A percentile compares a stretch with the other conserved stretches of the same genome.
phyloP scores from a whole-genome alignment of 1,140 invertebrate species.

The Vollenhovia emeryi region DNA sequence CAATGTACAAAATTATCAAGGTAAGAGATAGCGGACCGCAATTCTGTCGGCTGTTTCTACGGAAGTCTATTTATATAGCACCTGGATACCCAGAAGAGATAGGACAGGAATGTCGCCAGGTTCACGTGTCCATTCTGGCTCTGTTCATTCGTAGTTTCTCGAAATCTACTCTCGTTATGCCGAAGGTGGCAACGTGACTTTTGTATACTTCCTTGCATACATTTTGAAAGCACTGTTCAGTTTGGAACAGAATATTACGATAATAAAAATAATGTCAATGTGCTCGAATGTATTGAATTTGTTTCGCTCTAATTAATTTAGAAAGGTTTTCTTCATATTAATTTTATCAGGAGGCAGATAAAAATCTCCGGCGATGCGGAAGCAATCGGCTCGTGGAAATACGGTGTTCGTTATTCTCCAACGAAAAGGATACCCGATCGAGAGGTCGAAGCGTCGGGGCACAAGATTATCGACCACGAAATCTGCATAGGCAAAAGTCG shows the following conservation, averaged over 20 bases:
- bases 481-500: constrained; percentile 83
- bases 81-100: constrained; percentile 68
- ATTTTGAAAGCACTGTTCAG: neutral
- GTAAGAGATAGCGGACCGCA: constrained; percentile 50
- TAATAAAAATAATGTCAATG: neutral
- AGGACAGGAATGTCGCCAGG: constrained; percentile 59
- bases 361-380: constrained; percentile 32
- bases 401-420: neutral
- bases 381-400: constrained; percentile 51
- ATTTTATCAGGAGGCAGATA: constrained; percentile 36
- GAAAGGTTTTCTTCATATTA: constrained; percentile 4
- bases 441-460: constrained; percentile 72
- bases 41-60: constrained; percentile 58
- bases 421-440: constrained; percentile 66
- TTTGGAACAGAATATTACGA: neutral
- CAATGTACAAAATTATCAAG: neutral
- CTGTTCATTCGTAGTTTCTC: neutral
- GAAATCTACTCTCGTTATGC: constrained; percentile 56
- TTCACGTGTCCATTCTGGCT: constrained; percentile 43
- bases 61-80: constrained; percentile 69
- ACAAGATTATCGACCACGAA: constrained; percentile 79
- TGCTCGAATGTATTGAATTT: neutral
- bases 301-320: neutral
- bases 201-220: neutral
- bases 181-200: neutral